Percentiles rank a stretch among this genome's conserved stretches.
Evolutionary conservation across 2,888 invertebrate species (phyloP).

Genomic region (Acrocyrtus sp.): DNA sequence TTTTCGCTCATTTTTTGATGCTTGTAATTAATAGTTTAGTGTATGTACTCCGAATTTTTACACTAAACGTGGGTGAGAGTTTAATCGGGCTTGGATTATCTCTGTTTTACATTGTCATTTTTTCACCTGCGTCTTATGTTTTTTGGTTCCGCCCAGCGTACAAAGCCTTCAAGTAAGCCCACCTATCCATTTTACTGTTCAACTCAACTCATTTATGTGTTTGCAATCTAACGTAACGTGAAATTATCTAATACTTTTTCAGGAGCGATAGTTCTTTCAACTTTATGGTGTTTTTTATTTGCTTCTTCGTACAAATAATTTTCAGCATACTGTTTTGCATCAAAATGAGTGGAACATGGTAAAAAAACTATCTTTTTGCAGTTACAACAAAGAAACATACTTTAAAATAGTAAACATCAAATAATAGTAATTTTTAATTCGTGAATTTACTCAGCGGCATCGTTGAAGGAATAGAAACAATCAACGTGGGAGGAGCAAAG

Average conservation of each 20-base stretch:
- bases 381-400: no score
- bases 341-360: conserved; percentile 90
- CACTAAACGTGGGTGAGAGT: conserved; percentile 67
- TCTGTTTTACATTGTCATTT: conserved; percentile 86
- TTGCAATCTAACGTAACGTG: not conserved
- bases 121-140: conserved; percentile 96
- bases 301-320: conserved; percentile 95
- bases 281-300: conserved; percentile 99
- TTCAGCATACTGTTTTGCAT: conserved; percentile 88
- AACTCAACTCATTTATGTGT: conserved; percentile 61
- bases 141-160: conserved; percentile 99
- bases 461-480: conserved; percentile 77
- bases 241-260: conserved; percentile 50
- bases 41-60: conserved; percentile 80
- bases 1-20: conserved; percentile 90
- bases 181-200: conserved; percentile 24
- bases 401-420: conserved; percentile 5
- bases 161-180: conserved; percentile 87
- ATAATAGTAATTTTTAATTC: not conserved
- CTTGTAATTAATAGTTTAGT: conserved; percentile 88
- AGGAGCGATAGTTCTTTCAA: conserved; percentile 99
- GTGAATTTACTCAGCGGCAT: conserved; percentile 76
- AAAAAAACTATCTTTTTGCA: conserved; percentile 67
- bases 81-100: conserved; percentile 85
- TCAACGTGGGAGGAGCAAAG: conserved; percentile 69